phyloP scores from a whole-genome alignment of 2,113 vertebrate genomes.

The Mola mola region DNA sequence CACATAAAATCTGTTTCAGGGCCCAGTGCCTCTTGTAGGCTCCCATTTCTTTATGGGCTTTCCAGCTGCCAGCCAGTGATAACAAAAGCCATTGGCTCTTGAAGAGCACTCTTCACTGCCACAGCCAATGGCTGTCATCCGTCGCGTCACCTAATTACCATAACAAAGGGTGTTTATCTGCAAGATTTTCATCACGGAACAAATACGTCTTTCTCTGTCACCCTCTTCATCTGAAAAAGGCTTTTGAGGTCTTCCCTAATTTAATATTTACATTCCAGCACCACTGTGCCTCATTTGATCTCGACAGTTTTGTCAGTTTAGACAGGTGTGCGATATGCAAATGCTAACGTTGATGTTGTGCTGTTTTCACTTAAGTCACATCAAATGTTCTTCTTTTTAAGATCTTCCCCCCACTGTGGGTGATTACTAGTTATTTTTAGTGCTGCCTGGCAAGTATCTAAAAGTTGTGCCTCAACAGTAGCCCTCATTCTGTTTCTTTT shows the following conservation, averaged over 20 bases:
- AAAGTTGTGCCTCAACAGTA: too few species aligned
- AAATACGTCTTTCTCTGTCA: slow-evolving; percentile 58
- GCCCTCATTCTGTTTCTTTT: slow-evolving; percentile 36
- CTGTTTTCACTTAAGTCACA: slow-evolving; percentile 57
- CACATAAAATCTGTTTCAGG: slow-evolving; percentile 69
- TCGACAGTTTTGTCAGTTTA: slow-evolving; percentile 62
- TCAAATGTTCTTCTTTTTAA: slow-evolving; percentile 49
- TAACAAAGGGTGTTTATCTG: slow-evolving; percentile 77
- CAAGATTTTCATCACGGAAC: slow-evolving; percentile 64
- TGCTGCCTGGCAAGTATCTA: slow-evolving; percentile 30
- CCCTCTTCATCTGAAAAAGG: slow-evolving; percentile 56
- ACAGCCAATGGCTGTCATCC: slow-evolving; percentile 76
- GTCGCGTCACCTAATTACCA: slow-evolving; percentile 66
- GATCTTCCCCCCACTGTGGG: slow-evolving; percentile 12
- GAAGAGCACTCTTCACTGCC: slow-evolving; percentile 65
- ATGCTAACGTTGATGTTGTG: slow-evolving; percentile 27
- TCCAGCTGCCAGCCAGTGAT: slow-evolving; percentile 77
- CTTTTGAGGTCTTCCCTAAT: slow-evolving; percentile 26
- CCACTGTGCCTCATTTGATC: slow-evolving; percentile 45
- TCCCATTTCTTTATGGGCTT: slow-evolving; percentile 70
- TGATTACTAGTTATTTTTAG: slow-evolving; percentile 45
- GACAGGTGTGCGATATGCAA: slow-evolving; percentile 70
- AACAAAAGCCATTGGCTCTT: slow-evolving; percentile 74
- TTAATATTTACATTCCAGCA: slow-evolving; percentile 72
- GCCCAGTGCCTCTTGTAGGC: slow-evolving; percentile 65